Conservation (phyloP, 1,140 invertebrate species). For the Nylanderia fulva region DNA sequence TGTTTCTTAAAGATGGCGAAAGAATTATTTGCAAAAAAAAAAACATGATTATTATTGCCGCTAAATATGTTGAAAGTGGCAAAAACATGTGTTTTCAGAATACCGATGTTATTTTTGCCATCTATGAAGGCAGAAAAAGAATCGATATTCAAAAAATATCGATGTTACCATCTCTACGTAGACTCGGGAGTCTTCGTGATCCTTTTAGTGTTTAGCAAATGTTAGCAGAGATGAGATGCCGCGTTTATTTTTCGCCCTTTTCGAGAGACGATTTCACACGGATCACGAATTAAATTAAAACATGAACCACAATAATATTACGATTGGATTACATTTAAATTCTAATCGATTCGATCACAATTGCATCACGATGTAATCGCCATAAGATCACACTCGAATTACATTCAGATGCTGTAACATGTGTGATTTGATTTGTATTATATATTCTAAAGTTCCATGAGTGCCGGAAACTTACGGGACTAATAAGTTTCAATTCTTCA, state of each 20-base stretch:
- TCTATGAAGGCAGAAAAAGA: background rate
- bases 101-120: slow-evolving; percentile 14
- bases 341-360: slow-evolving; percentile 14
- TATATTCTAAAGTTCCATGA: background rate
- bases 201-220: slow-evolving; percentile 9
- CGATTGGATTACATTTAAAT: slow-evolving; percentile 6
- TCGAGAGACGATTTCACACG: slow-evolving; percentile 30
- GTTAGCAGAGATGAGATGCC: slow-evolving; percentile 37
- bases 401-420: slow-evolving; percentile 13
- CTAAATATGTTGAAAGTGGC: slow-evolving; percentile 1
- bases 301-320: background rate
- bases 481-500: background rate
- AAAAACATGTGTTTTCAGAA: background rate
- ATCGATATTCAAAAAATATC: slow-evolving; percentile 40
- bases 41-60: background rate
- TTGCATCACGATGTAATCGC: slow-evolving; percentile 21
- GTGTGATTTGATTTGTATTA: background rate
- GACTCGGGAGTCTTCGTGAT: background rate
- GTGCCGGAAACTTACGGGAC: background rate
- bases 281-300: slow-evolving; percentile 42
- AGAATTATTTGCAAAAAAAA: slow-evolving; percentile 18
- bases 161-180: slow-evolving; percentile 13
- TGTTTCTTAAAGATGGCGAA: slow-evolving; percentile 12
- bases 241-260: slow-evolving; percentile 28
- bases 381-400: slow-evolving; percentile 12